Evolutionary conservation across 1,140 invertebrate genomes (phyloP).

Genomic region (Ctenoplectra terminalis): DNA sequence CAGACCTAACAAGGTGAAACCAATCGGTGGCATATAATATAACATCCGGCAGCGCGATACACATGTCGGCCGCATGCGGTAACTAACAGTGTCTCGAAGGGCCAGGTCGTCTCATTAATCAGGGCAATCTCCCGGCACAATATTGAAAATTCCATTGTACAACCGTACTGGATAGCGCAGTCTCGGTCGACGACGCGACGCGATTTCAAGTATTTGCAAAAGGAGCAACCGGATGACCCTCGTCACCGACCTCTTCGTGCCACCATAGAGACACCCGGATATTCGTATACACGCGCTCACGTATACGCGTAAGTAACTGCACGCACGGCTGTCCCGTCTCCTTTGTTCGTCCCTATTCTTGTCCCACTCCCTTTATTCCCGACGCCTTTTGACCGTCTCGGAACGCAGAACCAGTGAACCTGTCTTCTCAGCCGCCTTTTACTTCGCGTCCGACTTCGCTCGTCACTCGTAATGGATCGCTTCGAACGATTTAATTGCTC

Average conservation of each 20-base stretch:
- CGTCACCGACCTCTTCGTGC: background rate
- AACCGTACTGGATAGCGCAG: conserved; percentile 29
- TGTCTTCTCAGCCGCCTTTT: background rate
- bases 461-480: conserved; percentile 43
- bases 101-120: conserved; percentile 66
- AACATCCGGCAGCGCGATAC: conserved; percentile 2
- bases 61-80: conserved; percentile 34
- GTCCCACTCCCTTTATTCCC: conserved; percentile 11
- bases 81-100: conserved; percentile 55
- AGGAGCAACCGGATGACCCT: conserved; percentile 43
- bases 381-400: conserved; percentile 8
- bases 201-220: conserved; percentile 68
- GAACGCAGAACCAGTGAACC: conserved; percentile 2
- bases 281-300: background rate
- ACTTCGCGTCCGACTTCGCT: background rate
- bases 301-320: background rate
- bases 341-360: conserved; percentile 14
- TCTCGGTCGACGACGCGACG: conserved; percentile 54
- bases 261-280: background rate
- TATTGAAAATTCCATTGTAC: conserved; percentile 67
- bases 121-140: conserved; percentile 62
- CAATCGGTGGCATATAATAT: conserved; percentile 19
- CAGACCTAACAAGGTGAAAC: background rate
- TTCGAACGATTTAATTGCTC: conserved; percentile 61
- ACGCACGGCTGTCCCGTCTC: conserved; percentile 5